phyloP scores from a whole-genome alignment of 1,140 invertebrate genomes.

The Holcopasites calliopsidis region DNA sequence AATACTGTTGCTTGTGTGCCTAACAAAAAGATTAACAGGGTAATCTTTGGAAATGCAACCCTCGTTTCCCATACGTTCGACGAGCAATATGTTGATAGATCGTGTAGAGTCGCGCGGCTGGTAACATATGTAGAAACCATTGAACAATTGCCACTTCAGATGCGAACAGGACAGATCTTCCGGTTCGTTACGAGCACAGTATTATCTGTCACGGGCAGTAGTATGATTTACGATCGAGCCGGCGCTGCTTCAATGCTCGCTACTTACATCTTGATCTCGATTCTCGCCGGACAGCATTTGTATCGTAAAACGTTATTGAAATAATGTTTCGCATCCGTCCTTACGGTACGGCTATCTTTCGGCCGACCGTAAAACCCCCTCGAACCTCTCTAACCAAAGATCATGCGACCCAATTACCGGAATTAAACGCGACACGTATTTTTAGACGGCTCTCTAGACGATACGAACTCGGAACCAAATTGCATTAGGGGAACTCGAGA shows the following conservation, averaged over 20 bases:
- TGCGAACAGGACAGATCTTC: background rate
- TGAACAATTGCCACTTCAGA: background rate
- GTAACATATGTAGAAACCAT: no score
- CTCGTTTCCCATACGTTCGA: no score
- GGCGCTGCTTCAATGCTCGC: no score
- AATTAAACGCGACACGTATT: conserved; percentile 24
- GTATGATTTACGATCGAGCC: conserved; percentile 13
- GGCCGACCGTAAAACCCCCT: background rate
- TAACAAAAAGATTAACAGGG: no score
- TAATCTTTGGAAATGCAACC: no score
- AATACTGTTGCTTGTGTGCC: no score
- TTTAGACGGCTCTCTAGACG: conserved; percentile 13
- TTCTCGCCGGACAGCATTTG: background rate
- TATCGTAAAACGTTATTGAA: conserved; percentile 26
- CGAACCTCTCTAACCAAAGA: background rate
- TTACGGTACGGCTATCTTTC: background rate
- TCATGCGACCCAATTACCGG: conserved; percentile 35
- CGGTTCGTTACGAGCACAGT: background rate
- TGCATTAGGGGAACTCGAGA: background rate
- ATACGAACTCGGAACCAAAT: background rate
- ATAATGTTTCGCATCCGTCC: conserved; percentile 33
- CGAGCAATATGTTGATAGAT: no score
- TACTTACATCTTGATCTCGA: background rate
- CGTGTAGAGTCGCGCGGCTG: no score
- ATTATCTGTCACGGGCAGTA: conserved; percentile 1